These are phyloP conservation scores for Psococerastis gibbosa DNA, from an alignment of 2,888 invertebrate genomes.

Conservation along the genomic window DNA sequence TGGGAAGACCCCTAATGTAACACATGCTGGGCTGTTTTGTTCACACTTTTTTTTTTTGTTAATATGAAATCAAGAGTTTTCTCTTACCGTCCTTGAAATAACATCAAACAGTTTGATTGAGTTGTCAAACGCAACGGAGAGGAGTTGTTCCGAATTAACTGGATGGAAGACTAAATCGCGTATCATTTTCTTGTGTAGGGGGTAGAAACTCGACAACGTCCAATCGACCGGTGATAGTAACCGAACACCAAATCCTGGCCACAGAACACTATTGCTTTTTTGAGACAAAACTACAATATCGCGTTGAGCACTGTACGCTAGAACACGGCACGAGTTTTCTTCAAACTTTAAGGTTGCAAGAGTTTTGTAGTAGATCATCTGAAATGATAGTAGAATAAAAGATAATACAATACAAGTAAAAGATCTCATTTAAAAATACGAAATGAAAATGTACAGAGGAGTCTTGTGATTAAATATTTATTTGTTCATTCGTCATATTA, in stretches of 20 bases:
- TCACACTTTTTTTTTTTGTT: too few relatives aligned
- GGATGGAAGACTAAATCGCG: constrained; percentile 62
- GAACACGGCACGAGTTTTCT: not conserved
- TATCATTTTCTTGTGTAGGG: constrained; percentile 53
- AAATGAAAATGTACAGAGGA: too few relatives aligned
- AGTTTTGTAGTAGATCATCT: too few relatives aligned
- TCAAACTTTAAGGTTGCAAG: too few relatives aligned
- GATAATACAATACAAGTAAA: too few relatives aligned
- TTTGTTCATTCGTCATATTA: too few relatives aligned
- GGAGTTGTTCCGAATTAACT: constrained; percentile 40
- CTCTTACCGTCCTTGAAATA: constrained; percentile 35
- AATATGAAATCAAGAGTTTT: too few relatives aligned
- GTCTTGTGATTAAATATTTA: too few relatives aligned
- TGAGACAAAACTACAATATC: constrained; percentile 40
- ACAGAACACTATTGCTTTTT: constrained; percentile 45
- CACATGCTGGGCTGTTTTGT: too few relatives aligned
- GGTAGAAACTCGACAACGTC: constrained; percentile 42
- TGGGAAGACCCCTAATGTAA: too few relatives aligned
- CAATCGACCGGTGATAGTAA: constrained; percentile 50
- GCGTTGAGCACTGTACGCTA: not conserved
- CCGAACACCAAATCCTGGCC: constrained; percentile 61
- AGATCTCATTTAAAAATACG: too few relatives aligned
- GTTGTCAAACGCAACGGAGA: constrained; percentile 66
- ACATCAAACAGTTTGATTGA: constrained; percentile 52
- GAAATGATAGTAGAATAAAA: too few relatives aligned